Base-by-base conservation (phyloP, 2,113 vertebrate species). In the Hiodon tergisus region DNA sequence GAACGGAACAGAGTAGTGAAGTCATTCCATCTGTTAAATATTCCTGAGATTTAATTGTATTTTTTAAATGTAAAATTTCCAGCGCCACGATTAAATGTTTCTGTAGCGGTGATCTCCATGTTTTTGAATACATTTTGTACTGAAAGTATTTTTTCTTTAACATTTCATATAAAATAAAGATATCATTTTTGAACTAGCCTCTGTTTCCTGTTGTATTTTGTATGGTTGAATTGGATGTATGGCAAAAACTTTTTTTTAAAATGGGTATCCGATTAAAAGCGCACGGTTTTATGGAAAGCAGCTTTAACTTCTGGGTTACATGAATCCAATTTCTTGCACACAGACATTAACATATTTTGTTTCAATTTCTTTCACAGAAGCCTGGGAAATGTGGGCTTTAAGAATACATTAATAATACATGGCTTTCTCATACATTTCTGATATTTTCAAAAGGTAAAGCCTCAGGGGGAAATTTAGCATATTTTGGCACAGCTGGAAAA, bases 161-260 rank as follows among this genome's bases (percentile, higher is more conserved):
- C 65, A 31, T 68, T 76, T 65, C 6, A 11, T 76, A 71, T 67
- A 53, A 61, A 76, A 76, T 76, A 76, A 76, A 70, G 59, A 76
- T 62, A 71, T n/a, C 58, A 62, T 50, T 16, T 52, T 69, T 71
- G 59, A 76, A 76, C 75, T 71, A 68, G 60, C 60, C 10, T 4
- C 4, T 62, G 51, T 67, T 1, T 76, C 52, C 11, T 50, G 59
- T 54, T 5, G n/a, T 31, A 46, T 11, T 46, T 1, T 67, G 16
- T 10, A 17, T 31, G 17, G 17, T 9, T 57, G 6, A 6, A 1
- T 11, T 57, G 11, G 11, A 57, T 57, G 11, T 8, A 57, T 57
- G 55, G 55, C 55, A 57, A 5, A 57, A 5, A 57, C 55, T 8
- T 68, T 68, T 50, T 68, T 13, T 52, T 68, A 10, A 16, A 47